Evolutionary conservation across 1,140 invertebrate species (phyloP), one percentile per base, ranked within the genome.

Genomic region (Luehdorfia chinensis): DNA sequence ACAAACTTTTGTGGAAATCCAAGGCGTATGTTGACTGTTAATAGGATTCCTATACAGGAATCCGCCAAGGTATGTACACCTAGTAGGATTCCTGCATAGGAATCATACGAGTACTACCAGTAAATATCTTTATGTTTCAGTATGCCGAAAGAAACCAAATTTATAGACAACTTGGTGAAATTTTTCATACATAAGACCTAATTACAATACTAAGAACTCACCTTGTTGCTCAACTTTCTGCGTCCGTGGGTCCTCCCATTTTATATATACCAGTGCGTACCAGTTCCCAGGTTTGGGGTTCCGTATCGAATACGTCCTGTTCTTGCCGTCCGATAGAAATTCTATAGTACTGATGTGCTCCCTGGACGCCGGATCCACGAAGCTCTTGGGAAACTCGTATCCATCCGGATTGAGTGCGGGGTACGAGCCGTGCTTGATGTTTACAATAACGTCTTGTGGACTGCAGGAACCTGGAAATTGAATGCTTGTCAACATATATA

Each of bases 371-470:
- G 88, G 70, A 47, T 88, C 85, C 30, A 92, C 80, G 54, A 94
- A 90, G 30, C 90, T 87, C 44, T 90, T 88, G 0, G 90, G 91
- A 53, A 94, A 92, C 2, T 89, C 90, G 8, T 93, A 91, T 45
- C 92, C 92, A 62, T 94, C 93, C 0, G 93, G 92, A 68, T 90
- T 92, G 11, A 96, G 91, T 0, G 94, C 89, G 14, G 95, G 94
- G 56, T 93, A 91, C 33, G 93, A 93, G 13, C 93, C 93, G 62
- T 92, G 90, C 67, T 93, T 93, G 12, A 94, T 61, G 54, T 92
- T 89, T 5, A 93, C 59, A 0, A 90, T 87, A 1, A 93, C 90
- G 47, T 91, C 84, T 55, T 90, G 85, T 0, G 87, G 71, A 27
- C 79, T 65, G 58, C 92, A 93, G 37, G 84, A 85, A 33, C 87